A percentile compares a stretch with the other conserved stretches of the same genome.
Evolutionary conservation across 2,888 invertebrate genomes (phyloP).

Genomic region (Baccha elongata): DNA sequence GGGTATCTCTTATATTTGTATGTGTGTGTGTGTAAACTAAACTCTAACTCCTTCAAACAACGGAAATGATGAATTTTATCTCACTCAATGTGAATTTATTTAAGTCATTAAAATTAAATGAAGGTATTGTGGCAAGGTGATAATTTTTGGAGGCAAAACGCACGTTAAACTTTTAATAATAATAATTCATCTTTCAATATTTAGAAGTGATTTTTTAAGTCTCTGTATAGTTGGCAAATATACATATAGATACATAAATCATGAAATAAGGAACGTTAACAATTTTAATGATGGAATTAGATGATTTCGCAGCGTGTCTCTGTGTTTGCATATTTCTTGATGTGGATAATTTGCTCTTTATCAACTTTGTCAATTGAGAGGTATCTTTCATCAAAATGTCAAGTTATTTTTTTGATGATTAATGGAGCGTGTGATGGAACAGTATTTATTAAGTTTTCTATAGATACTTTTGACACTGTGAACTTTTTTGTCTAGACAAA

Average conservation of each 20-base stretch:
- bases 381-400: conserved; percentile 1
- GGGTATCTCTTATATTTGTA: not conserved
- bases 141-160: conserved; percentile 39
- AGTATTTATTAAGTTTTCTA: not conserved
- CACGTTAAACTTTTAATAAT: conserved; percentile 19
- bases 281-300: conserved; percentile 14
- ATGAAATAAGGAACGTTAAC: conserved; percentile 18
- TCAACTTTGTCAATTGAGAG: not conserved
- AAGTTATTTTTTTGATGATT: not conserved
- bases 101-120: conserved; percentile 48
- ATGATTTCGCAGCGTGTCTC: conserved; percentile 8
- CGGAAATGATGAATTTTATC: conserved; percentile 37
- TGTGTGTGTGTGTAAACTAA: conserved; percentile 5
- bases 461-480: too few relatives aligned
- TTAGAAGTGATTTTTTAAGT: conserved; percentile 20
- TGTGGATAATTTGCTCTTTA: conserved; percentile 8
- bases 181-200: conserved; percentile 29
- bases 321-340: not conserved
- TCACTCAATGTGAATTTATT: conserved; percentile 32
- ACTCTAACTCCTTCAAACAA: not conserved
- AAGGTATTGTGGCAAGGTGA: conserved; percentile 28
- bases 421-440: not conserved
- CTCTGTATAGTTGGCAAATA: not conserved
- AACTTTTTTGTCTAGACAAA: conserved; percentile 29
- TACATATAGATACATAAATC: too few relatives aligned